These are phyloP conservation scores for Latrodectus geometricus DNA, from an alignment of 1,140 invertebrate genomes.

Conservation along the genomic window DNA sequence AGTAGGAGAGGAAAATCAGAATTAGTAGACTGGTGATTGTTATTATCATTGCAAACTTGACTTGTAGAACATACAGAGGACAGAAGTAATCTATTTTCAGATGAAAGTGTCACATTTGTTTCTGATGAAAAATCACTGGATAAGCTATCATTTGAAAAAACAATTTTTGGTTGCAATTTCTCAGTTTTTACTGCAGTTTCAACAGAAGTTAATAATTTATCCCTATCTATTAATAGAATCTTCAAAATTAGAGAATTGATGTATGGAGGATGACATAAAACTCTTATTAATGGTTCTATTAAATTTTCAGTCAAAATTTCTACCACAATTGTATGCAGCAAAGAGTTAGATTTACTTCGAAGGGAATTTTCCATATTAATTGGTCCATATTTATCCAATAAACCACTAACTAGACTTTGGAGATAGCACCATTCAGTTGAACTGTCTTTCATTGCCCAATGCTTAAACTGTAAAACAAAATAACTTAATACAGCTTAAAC, in stretches of 20 bases:
- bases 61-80: not conserved
- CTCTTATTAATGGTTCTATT: constrained; percentile 64
- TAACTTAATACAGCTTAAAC: not conserved
- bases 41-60: not conserved
- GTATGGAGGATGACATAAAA: constrained; percentile 64
- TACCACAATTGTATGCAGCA: constrained; percentile 60
- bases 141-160: constrained; percentile 31
- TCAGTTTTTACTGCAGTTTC: not conserved
- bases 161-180: constrained; percentile 21
- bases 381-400: constrained; percentile 64
- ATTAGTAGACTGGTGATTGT: not conserved
- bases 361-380: constrained; percentile 61
- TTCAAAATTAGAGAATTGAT: constrained; percentile 58
- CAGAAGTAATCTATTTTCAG: not conserved
- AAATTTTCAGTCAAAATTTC: constrained; percentile 65
- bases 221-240: constrained; percentile 4
- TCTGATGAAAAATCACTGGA: constrained; percentile 3
- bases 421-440: constrained; percentile 63
- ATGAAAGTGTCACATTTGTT: not conserved
- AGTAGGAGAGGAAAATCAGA: constrained; percentile 26
- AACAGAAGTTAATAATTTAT: not conserved
- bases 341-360: constrained; percentile 30
- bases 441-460: constrained; percentile 63
- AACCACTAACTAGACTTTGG: constrained; percentile 63
- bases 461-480: constrained; percentile 53